phyloP scores from a whole-genome alignment of 2,888 invertebrate genomes.

The Nephrotoma guestfalica region DNA sequence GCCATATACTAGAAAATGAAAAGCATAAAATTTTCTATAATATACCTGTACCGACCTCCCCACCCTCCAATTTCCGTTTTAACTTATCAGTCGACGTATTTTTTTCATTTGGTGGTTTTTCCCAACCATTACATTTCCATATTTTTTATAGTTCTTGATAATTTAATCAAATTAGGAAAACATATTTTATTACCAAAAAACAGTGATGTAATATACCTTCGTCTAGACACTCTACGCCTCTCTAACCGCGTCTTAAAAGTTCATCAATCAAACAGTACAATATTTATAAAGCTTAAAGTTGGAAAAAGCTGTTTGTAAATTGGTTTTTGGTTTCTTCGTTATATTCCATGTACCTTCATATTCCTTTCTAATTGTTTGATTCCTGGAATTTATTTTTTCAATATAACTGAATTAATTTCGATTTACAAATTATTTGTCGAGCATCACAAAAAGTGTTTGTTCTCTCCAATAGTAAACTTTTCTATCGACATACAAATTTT shows the following conservation, averaged over 20 bases:
- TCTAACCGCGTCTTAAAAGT: background rate
- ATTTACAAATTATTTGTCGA: no score
- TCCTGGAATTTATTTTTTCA: no score
- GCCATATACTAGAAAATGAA: background rate
- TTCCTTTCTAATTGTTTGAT: no score
- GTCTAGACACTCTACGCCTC: background rate
- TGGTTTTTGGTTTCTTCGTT: no score
- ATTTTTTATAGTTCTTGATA: background rate
- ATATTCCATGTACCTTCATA: no score
- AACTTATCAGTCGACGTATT: background rate
- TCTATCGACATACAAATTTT: no score
- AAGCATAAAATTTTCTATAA: background rate
- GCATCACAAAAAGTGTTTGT: no score
- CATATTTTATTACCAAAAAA: background rate
- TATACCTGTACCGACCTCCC: background rate
- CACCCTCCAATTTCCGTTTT: background rate
- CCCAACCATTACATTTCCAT: background rate
- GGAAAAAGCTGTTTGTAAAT: background rate
- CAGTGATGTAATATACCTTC: background rate
- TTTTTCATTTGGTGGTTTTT: background rate
- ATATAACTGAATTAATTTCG: no score
- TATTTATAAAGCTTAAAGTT: background rate
- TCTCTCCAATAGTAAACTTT: no score
- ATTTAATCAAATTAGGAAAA: background rate
- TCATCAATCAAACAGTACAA: background rate